These are phyloP conservation scores for Podocnemis expansa DNA, from an alignment of 2,113 vertebrate genomes.

Conservation along the genomic window DNA sequence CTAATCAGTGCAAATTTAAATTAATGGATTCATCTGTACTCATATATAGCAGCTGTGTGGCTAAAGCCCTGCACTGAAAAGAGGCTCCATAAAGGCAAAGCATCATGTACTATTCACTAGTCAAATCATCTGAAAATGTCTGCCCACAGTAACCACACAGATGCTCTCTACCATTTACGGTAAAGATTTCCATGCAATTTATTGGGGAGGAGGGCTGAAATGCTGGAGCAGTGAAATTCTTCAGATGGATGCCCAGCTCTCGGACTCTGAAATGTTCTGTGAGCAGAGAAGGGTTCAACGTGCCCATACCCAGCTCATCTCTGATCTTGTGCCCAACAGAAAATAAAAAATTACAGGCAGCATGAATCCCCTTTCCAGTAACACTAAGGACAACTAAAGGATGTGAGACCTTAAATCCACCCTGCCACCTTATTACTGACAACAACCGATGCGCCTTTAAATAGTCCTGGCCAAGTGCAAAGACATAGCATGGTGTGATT, in stretches of 20 bases:
- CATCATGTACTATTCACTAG: constrained; percentile 36
- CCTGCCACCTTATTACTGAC: neutral
- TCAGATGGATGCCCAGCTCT: neutral
- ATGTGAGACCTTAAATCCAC: neutral
- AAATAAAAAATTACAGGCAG: neutral
- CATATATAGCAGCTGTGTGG: neutral
- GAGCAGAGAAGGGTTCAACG: fast-evolving
- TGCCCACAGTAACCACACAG: neutral
- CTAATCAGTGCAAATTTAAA: neutral
- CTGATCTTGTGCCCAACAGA: fast-evolving
- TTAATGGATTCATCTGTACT: neutral
- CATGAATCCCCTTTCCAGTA: neutral
- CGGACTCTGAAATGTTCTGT: neutral
- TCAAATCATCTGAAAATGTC: neutral
- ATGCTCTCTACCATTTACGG: neutral
- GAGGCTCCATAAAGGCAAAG: constrained; percentile 16
- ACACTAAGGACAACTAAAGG: neutral
- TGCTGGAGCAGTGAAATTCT: neutral
- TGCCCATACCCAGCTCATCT: neutral
- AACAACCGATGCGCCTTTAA: neutral
- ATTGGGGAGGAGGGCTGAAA: neutral
- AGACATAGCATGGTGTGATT: fast-evolving
- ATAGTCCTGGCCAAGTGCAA: neutral
- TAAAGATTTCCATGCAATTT: neutral
- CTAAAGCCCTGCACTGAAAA: constrained; percentile 1